phyloP scores from a whole-genome alignment of 1,140 invertebrate species.

The Centruroides sculpturatus region DNA sequence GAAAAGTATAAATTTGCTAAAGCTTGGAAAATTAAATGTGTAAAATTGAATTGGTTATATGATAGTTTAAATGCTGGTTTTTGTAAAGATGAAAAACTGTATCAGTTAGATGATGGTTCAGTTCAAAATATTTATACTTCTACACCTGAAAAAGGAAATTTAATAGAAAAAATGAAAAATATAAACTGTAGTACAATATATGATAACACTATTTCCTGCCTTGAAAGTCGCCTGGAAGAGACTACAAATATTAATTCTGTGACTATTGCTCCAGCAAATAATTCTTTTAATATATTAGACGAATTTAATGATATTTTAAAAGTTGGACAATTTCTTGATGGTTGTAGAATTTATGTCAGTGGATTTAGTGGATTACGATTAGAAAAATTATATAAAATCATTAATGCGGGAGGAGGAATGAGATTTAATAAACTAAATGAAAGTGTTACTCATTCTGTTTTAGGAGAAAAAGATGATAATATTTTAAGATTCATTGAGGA shows the following conservation, averaged over 20 bases:
- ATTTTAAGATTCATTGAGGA: conserved; percentile 23
- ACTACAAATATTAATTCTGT: conserved; percentile 9
- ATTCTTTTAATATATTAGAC: conserved; percentile 6
- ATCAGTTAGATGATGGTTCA: conserved; percentile 23
- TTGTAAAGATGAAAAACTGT: conserved; percentile 49
- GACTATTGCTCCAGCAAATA: conserved; percentile 11
- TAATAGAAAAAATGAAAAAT: conserved; percentile 35
- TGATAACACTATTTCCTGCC: not conserved
- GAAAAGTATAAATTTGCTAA: conserved; percentile 66
- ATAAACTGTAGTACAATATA: conserved; percentile 11
- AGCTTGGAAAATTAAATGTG: conserved; percentile 54
- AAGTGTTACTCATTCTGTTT: conserved; percentile 60
- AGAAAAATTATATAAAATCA: conserved; percentile 58
- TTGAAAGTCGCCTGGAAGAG: conserved; percentile 22
- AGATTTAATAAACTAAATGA: conserved; percentile 57
- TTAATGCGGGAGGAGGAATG: conserved; percentile 65
- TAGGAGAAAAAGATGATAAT: conserved; percentile 38
- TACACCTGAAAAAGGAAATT: conserved; percentile 35
- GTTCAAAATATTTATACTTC: conserved; percentile 21
- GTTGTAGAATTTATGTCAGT: conserved; percentile 52
- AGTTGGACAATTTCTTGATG: conserved; percentile 64
- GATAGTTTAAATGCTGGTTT: conserved; percentile 57
- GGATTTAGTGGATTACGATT: conserved; percentile 45
- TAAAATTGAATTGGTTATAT: conserved; percentile 56
- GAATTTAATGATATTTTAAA: conserved; percentile 35